Base-by-base conservation (phyloP, 2,888 invertebrate species). In the Tubulanus polymorphus region DNA sequence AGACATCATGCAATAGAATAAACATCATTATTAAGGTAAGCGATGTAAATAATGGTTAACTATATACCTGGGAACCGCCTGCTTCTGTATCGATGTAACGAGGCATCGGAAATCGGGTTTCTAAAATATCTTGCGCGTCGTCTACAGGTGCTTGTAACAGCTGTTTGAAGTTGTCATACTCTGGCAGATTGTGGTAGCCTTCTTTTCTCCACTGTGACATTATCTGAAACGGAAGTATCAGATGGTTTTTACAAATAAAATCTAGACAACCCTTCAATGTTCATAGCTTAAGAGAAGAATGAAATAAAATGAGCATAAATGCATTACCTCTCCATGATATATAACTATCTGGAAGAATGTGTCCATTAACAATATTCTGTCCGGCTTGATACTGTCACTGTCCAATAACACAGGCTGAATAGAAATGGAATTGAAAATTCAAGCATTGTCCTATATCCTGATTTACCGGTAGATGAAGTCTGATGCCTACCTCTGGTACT, bases 301-400 rank as follows among this genome's bases (percentile, higher is more conserved):
- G n/a, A n/a, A n/a, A n/a, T n/a, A n/a, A n/a, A n/a, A 48, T 15
- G 10, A 26, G 48, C 27, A 29, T 15, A 6, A 25, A 32, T n/a
- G 55, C 70, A n/a, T 74, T 77, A 91, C 92, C 86, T 96, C 96
- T 78, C 99, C 99, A 74, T 96, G 96, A 81, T 96, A 99, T 73
- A 99, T 99, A 55, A 99, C 87, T 73, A 99, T 94, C 82, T 99
- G 99, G 87, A 99, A 99, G 84, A 99, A 99, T 0, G 99, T 97
- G 81, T 99, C 99, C 96, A 99, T 96, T 53, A 99, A 85, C 46
- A 99, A 84, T 71, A 99, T 99, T 58, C 94, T 85, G 79, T 99
- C 99, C 0, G 95, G 89, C 79, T 95, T 93, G 74, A 99, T 97
- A 60, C 94, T 94, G 51, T 94, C 93, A 2, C 97, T 94, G 79